A percentile compares a stretch with the other conserved stretches of the same genome.
Evolutionary conservation across 35 echinoderm and acorn worm genomes (phyloP).

Genomic region (Ophioderma brevispina): DNA sequence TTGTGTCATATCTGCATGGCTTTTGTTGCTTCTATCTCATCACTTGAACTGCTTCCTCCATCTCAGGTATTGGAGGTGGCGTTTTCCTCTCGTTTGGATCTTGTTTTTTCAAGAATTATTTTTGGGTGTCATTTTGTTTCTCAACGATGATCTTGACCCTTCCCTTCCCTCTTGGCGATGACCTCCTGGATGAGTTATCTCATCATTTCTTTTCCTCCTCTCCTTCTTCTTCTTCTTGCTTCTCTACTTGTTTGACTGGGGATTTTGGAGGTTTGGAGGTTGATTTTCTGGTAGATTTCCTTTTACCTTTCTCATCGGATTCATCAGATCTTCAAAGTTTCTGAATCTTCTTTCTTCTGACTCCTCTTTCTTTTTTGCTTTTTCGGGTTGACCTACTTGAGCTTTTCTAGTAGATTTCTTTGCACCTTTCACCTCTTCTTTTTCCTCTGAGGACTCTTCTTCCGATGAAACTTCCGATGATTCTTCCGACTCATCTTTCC

Average conservation of each 20-base stretch:
- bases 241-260: not conserved
- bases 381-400: not conserved
- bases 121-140: slow-evolving; percentile 1
- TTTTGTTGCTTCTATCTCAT: not conserved
- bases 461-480: not conserved
- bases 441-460: not conserved
- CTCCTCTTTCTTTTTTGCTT: not conserved
- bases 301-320: not conserved
- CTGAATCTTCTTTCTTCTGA: not conserved
- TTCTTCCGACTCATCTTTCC: not conserved
- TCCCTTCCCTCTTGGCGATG: not conserved
- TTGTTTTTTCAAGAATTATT: not conserved
- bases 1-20: not conserved
- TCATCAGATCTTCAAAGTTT: not conserved
- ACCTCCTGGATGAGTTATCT: not conserved
- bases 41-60: not conserved
- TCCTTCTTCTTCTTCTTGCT: not conserved
- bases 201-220: not conserved
- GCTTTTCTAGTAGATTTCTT: not conserved
- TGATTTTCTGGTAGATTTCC: not conserved
- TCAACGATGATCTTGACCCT: not conserved
- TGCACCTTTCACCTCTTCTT: not conserved
- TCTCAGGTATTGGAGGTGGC: not conserved
- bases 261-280: not conserved
- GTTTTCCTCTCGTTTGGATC: not conserved